Base-by-base conservation (phyloP, 64 coral and sea anemone genomes). In the Montipora efflorescens region DNA sequence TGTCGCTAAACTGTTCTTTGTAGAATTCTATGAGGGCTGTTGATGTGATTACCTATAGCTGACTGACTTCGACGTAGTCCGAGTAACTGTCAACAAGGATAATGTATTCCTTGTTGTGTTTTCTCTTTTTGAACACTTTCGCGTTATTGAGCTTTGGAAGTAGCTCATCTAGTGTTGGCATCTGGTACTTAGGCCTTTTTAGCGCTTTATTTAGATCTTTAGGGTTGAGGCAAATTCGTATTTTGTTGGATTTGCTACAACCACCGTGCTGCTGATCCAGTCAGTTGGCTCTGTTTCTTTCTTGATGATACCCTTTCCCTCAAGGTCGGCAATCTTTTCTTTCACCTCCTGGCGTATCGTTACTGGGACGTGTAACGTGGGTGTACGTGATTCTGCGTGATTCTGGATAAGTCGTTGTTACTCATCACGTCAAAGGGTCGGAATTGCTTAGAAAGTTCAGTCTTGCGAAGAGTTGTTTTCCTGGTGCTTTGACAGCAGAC, bases 181-280 rank as follows among this genome's bases (percentile, higher is more conserved):
- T 91, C 53, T 82, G 78, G 47, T 82, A 91, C 48, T 91, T 91
- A 4, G 90, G 90, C 48, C 79, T 64, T 75, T 52, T 58, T 4
- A 93, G 44, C 51, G 61, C 91, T 21, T 87, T 82, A 16, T 87
- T 93, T 0, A 93, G 75, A 77, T 92, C 90, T 78, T 85, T 76
- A 15, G 80, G 90, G 28, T 92, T 72, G 7, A 86, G 49, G 67
- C 78, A 91, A 19, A 91, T 91, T 78, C 46, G 82, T 73, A 91
- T 82, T 50, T 91, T 91, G 8, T 22, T 22, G 36, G 78, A 19
- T 92, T 92, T 45, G 90, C 80, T 1, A 59, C 79, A 14, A 53
- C 47, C 3, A 83, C 79, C 90, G 75, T 76, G 48, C 90, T 83
- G 48, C 90, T 75, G 11, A 75, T 83, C 79, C 62, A 73, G 7